These are phyloP conservation scores for Drosophila takahashii DNA, from an alignment of 1,140 invertebrate species.

Conservation along the genomic window DNA sequence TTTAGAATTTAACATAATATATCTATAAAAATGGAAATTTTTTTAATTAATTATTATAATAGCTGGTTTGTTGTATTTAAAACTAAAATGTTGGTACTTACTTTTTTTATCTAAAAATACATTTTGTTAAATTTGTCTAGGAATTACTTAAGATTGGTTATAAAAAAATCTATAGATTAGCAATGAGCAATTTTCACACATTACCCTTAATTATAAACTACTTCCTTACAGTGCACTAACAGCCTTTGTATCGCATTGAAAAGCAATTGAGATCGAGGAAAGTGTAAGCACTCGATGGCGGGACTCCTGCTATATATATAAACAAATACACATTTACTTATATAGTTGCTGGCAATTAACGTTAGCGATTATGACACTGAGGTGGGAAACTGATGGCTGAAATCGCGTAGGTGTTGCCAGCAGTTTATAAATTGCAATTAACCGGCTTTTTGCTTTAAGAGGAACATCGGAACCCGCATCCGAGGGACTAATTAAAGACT, in stretches of 20 bases:
- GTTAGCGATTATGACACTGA: slow-evolving; percentile 35
- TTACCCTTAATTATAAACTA: too few relatives aligned
- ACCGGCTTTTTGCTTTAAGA: slow-evolving; percentile 11
- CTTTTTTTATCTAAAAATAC: too few relatives aligned
- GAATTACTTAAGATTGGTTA: too few relatives aligned
- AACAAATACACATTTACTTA: too few relatives aligned
- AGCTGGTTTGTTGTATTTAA: too few relatives aligned
- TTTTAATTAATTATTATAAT: too few relatives aligned
- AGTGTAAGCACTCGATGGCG: slow-evolving; percentile 37
- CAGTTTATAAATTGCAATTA: slow-evolving; percentile 27
- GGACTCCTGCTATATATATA: neutral
- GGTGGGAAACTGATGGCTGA: neutral
- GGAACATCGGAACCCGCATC: slow-evolving; percentile 1
- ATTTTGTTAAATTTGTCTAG: too few relatives aligned
- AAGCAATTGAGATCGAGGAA: slow-evolving; percentile 42
- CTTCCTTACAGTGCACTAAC: slow-evolving; percentile 7
- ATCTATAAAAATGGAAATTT: too few relatives aligned
- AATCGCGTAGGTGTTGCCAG: slow-evolving; percentile 34
- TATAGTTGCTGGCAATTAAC: slow-evolving; percentile 47
- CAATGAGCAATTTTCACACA: too few relatives aligned
- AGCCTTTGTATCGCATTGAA: slow-evolving; percentile 38
- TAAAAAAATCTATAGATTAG: too few relatives aligned
- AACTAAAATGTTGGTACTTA: too few relatives aligned
- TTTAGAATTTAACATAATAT: too few relatives aligned
- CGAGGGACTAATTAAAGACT: slow-evolving; percentile 26